These are phyloP conservation scores for Myripristis jacobus DNA, from an alignment of 2,797 vertebrate genomes.

Conservation along the genomic window DNA sequence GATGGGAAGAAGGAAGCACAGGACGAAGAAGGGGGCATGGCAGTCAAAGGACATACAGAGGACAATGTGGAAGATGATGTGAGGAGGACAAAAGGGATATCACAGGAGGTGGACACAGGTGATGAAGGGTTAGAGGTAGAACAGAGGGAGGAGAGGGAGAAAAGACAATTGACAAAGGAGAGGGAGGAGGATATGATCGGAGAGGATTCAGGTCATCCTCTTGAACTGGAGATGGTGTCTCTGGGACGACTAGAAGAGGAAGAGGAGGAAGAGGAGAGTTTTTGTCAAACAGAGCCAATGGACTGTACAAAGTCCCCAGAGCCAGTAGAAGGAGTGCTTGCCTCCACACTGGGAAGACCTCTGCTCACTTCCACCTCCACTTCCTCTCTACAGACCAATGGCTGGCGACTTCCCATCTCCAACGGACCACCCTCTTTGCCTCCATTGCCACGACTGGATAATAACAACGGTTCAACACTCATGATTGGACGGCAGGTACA, in stretches of 20 bases:
- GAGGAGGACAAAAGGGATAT: neutral
- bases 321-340: constrained; percentile 59
- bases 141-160: constrained; percentile 16
- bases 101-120: constrained; percentile 1
- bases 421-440: constrained; percentile 75
- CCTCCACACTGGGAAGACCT: constrained; percentile 40
- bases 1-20: constrained; percentile 10
- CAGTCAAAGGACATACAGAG: neutral
- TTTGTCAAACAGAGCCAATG: constrained; percentile 79
- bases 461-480: constrained; percentile 83
- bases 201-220: constrained; percentile 64
- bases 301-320: constrained; percentile 85
- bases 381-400: constrained; percentile 63
- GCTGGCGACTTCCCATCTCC: constrained; percentile 79
- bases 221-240: constrained; percentile 79
- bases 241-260: constrained; percentile 75
- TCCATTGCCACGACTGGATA: constrained; percentile 78
- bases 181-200: neutral
- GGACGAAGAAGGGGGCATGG: neutral
- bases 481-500: constrained; percentile 82
- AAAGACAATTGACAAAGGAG: constrained; percentile 34
- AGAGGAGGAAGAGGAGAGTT: constrained; percentile 61
- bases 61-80: neutral
- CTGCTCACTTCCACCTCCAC: constrained; percentile 66
- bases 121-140: constrained; percentile 25